Base-by-base conservation (phyloP, 2,113 vertebrate genomes). In the Trachemys scripta region DNA sequence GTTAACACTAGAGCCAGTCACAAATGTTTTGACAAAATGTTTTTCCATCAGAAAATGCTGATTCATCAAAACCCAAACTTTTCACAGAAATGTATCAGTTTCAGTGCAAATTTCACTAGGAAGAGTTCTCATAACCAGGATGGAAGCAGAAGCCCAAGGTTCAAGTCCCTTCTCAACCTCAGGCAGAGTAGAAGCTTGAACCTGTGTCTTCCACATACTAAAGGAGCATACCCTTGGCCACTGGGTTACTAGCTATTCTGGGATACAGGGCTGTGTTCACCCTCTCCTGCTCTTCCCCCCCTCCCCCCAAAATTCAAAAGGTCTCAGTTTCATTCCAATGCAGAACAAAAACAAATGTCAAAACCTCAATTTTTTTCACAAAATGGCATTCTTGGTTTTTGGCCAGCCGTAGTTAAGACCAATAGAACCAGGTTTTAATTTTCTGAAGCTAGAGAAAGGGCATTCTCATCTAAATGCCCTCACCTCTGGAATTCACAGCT, bases 381-480 rank as follows among this genome's bases (percentile, higher is more conserved):
- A 72, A 72, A 72, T 38, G 65, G n/a, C 65, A 38, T 38, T 72
- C 19, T 38, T 72, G 19, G 22, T 38, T 72, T 72, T 19, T 72
- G n/a, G 19, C 19, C 35, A 72, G 10, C 65, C n/a, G 1, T 72
- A 19, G 8, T 22, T 75, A 93, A 85, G 91, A 69, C 82, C 90
- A 93, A 69, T 91, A 92, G 94, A 96, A 97, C 81, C 82, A 97
- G 96, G 38, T 25, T 47, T 47, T 45, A 45, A 78, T 91, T 96
- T 96, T 95, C 96, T 97, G 96, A 95, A 96, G 96, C 75, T 42
- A 89, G n/a, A 91, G 96, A 96, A 96, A 97, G 91, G 93, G 95
- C 94, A 97, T 90, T 91, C 88, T 93, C 92, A 95, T 84, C 94
- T 97, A 94, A 96, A 54, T 87, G 89, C 79, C 35, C 93, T 94